Conservation (phyloP, 1,140 invertebrate genomes). For the Drosophila mayri region DNA sequence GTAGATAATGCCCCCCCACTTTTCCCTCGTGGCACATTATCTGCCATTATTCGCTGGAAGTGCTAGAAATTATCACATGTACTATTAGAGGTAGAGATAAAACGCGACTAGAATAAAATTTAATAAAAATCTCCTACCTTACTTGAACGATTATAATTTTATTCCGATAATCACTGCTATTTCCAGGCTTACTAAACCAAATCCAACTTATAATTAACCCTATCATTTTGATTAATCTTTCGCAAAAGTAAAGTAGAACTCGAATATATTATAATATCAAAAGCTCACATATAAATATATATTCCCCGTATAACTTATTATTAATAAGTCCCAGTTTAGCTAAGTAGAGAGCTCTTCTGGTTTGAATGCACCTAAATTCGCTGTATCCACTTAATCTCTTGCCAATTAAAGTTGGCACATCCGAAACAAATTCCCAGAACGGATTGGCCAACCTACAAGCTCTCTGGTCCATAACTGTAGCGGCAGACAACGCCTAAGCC, state of each 20-base stretch:
- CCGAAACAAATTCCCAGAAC: conserved; percentile 35
- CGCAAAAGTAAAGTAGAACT: not conserved
- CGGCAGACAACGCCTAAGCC: conserved; percentile 37
- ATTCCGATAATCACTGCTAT: not conserved
- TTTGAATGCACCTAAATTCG: conserved; percentile 15
- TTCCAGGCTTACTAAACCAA: not conserved
- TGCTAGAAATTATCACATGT: conserved; percentile 5
- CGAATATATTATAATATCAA: not conserved
- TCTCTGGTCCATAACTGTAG: conserved; percentile 27
- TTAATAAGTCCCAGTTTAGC: not conserved
- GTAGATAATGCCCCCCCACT: conserved; percentile 10
- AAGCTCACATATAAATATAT: conserved; percentile 2
- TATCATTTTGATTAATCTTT: not conserved
- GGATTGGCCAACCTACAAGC: conserved; percentile 47
- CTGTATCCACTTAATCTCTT: conserved; percentile 13
- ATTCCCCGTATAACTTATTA: not conserved
- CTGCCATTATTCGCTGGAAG: conserved; percentile 4
- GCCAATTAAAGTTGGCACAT: conserved; percentile 40
- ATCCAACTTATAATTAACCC: not conserved
- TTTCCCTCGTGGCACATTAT: conserved; percentile 15
- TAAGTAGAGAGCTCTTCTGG: conserved; percentile 8
- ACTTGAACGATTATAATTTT: not conserved
- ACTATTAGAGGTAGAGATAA: not conserved
- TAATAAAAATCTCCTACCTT: not conserved
- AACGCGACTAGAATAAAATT: not conserved